Percentiles rank a stretch among this genome's conserved stretches.
Evolutionary conservation across 1,140 invertebrate species (phyloP).

Genomic region (Venturia canescens): DNA sequence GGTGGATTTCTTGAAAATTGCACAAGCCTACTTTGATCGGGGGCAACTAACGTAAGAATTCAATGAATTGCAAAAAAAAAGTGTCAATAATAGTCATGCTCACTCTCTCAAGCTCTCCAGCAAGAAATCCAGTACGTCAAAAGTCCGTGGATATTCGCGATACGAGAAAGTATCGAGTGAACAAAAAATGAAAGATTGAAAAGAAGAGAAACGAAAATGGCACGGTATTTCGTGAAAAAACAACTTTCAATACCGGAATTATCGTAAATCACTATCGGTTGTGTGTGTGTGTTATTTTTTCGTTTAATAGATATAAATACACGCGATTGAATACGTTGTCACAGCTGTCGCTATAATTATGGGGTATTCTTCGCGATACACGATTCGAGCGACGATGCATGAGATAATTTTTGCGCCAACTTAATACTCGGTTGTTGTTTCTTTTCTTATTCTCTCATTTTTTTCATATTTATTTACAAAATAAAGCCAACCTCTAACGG

Average conservation of each 20-base stretch:
- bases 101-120: conserved; percentile 11
- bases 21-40: conserved; percentile 31
- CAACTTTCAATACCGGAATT: conserved; percentile 38
- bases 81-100: not conserved
- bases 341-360: conserved; percentile 10
- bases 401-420: conserved; percentile 40
- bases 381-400: not conserved
- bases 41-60: conserved; percentile 14
- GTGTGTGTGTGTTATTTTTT: not conserved
- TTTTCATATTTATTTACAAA: conserved; percentile 48
- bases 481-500: conserved; percentile 36
- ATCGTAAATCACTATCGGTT: conserved; percentile 34
- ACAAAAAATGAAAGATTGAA: not conserved
- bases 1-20: conserved; percentile 28
- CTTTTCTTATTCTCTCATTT: not conserved
- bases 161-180: not conserved
- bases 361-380: not conserved
- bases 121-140: conserved; percentile 8
- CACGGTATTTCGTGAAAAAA: conserved; percentile 36
- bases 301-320: conserved; percentile 32
- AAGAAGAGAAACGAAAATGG: conserved; percentile 34
- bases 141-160: conserved; percentile 15
- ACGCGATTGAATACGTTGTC: conserved; percentile 21
- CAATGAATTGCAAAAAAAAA: too few species aligned
- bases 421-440: not conserved